Evolutionary conservation across 2,888 invertebrate species (phyloP), one percentile per base, ranked within the genome.

Genomic region (Tinea pellionella): DNA sequence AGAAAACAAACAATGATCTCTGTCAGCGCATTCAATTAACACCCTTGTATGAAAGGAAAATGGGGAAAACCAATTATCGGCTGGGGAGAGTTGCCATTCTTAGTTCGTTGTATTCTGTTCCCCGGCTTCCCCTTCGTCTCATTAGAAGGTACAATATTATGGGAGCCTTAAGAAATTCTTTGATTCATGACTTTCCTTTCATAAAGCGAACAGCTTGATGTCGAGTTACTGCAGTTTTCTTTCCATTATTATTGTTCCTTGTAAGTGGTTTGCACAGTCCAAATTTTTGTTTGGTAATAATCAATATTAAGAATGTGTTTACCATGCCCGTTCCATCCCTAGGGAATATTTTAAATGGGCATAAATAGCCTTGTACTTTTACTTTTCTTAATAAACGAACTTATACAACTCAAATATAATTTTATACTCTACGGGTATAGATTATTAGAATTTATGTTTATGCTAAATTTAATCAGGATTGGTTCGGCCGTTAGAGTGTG

Each of bases 1-100:
- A 42, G 30, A 19, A 43, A 61, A 61, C 61, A 61, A 61, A 61
- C 61, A 29, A 59, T 37, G 55, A 59, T 61, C 29, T 42, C 59
- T 51, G 68, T 69, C 67, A 69, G 69, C 70, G 72, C 70, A 75
- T 78, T 78, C 77, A 78, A 78, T 78, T 76, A 78, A 68, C 67
- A 61, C 64, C 61, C 65, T 61, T 65, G 64, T 65, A 64, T 59
- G 37, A 56, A 24, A 62, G 62, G 64, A 63, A 61, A 62, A 61
- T 51, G 61, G 63, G 63, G 62, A 61, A 68, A 72, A 77, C 72
- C 78, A 79, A 79, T 80, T 79, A 77, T 71, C 67, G 69, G 68
- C 57, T 42, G 18, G 73, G 70, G 71, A 69, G 65, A 62, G 59
- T 19, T 42, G 59, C 43, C 47, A 13, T 57, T 57, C 57, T 57